Percentiles rank a stretch among this genome's conserved stretches.
phyloP scores from a whole-genome alignment of 2,113 vertebrate species.

The Anoplopoma fimbria region DNA sequence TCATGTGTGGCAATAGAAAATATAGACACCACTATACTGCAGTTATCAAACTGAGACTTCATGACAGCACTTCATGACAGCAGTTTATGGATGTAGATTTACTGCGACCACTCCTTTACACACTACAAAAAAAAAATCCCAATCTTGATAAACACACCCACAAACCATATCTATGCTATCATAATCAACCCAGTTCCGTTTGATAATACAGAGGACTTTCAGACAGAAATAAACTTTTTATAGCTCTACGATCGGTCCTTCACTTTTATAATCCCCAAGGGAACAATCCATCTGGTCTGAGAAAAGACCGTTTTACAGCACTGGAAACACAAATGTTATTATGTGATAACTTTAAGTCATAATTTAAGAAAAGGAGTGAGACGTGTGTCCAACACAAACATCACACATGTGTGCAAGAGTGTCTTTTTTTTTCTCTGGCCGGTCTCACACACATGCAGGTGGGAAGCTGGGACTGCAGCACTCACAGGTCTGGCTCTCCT shows the following conservation, averaged over 20 bases:
- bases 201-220: slow-evolving; percentile 35
- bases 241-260: neutral
- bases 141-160: slow-evolving; percentile 49
- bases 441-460: slow-evolving; percentile 48
- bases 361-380: fast-evolving
- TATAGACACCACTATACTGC: neutral
- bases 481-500: slow-evolving; percentile 84
- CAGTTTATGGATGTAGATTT: slow-evolving; percentile 10
- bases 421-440: neutral
- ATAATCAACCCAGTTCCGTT: neutral
- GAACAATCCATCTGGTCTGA: neutral
- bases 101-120: slow-evolving; percentile 20
- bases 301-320: neutral
- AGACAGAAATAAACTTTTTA: neutral
- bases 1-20: neutral
- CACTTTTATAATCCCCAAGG: slow-evolving; percentile 10
- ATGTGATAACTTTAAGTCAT: neutral
- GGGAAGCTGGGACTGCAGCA: slow-evolving; percentile 19
- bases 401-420: neutral
- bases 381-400: neutral
- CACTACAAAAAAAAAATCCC: neutral
- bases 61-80: slow-evolving; percentile 20
- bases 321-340: neutral
- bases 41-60: neutral
- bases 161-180: slow-evolving; percentile 25